Evolutionary conservation across 1,140 invertebrate genomes (phyloP).

Genomic region (Drosophila nikananu): DNA sequence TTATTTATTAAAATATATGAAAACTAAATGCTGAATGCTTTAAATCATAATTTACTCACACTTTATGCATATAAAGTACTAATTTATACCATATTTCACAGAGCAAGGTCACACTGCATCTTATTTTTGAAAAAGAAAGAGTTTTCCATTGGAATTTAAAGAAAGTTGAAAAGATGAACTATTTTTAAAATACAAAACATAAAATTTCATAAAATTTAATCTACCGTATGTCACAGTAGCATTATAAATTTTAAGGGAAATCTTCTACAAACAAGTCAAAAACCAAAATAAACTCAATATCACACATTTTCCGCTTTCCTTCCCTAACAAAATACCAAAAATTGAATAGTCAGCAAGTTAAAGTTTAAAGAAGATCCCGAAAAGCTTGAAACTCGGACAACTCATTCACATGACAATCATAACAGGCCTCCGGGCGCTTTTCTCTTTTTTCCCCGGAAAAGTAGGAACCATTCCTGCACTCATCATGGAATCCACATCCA

Average conservation of each 20-base stretch:
- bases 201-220: neutral
- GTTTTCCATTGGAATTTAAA: neutral
- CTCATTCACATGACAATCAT: slow-evolving; percentile 73
- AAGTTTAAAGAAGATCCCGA: slow-evolving; percentile 16
- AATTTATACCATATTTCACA: neutral
- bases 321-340: neutral
- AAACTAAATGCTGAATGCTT: neutral
- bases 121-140: neutral
- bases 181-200: neutral
- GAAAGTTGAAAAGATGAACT: neutral
- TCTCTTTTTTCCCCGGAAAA: slow-evolving; percentile 4
- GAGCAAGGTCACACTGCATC: neutral
- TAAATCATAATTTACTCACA: neutral
- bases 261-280: neutral
- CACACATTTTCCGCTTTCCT: slow-evolving; percentile 1
- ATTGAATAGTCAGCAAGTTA: slow-evolving; percentile 7
- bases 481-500: slow-evolving; percentile 47
- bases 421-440: slow-evolving; percentile 61
- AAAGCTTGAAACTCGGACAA: slow-evolving; percentile 40
- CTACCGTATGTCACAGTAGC: neutral
- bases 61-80: too few species aligned
- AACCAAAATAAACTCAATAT: neutral
- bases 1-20: neutral
- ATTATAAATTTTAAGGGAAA: neutral
- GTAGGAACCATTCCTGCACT: slow-evolving; percentile 35